These are phyloP conservation scores for Micrasema minimum DNA, from an alignment of 1,140 invertebrate species.

Conservation along the genomic window DNA sequence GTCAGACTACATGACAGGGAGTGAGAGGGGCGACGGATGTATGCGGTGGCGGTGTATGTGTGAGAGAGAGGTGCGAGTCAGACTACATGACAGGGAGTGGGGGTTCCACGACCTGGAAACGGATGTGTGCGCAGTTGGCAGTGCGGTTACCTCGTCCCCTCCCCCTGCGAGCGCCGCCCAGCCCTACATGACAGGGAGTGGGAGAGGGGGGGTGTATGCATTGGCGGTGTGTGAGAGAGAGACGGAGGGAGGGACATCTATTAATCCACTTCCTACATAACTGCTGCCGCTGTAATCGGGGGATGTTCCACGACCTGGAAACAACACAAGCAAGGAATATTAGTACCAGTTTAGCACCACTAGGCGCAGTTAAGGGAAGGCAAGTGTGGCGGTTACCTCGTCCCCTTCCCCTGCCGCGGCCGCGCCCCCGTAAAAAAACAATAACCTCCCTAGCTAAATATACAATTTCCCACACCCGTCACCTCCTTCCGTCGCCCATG, in stretches of 20 bases:
- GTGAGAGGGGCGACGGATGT: no score
- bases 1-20: no score
- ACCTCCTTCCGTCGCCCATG: slow-evolving; percentile 76
- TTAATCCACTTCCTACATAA: slow-evolving; percentile 64
- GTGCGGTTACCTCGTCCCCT: no score
- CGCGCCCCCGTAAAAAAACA: slow-evolving; percentile 73
- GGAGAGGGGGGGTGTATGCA: background rate
- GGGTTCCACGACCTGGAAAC: no score
- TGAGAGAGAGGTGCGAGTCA: no score
- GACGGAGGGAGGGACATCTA: slow-evolving; percentile 58
- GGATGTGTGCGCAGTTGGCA: no score
- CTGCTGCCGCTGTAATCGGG: slow-evolving; percentile 64
- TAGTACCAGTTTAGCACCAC: background rate
- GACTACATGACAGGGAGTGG: no score
- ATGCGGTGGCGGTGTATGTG: no score
- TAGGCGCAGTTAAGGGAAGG: background rate
- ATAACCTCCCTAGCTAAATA: no score
- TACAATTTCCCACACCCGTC: slow-evolving; percentile 78
- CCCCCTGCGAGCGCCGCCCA: no score
- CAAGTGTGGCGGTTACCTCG: no score
- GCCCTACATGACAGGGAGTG: background rate
- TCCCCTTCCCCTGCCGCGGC: slow-evolving; percentile 70
- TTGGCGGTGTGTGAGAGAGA: slow-evolving; percentile 20
- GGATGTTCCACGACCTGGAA: slow-evolving; percentile 64
- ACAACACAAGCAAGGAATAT: background rate